A percentile compares a stretch with the other conserved stretches of the same genome.
These are phyloP conservation scores for Dysdera silvatica DNA, from an alignment of 1,140 invertebrate genomes.

Conservation along the genomic window DNA sequence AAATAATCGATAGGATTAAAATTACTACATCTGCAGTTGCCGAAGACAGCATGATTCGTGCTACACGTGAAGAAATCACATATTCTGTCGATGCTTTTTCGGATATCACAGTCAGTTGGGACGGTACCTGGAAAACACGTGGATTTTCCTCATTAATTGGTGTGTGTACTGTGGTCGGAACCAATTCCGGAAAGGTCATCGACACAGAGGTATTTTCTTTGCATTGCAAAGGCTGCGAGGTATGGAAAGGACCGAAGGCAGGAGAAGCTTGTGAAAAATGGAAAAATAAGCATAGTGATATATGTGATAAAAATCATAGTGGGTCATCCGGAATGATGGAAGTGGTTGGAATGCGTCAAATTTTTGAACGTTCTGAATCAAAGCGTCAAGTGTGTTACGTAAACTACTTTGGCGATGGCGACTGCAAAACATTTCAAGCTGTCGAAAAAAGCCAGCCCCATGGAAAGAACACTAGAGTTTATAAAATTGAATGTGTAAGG, in stretches of 20 bases:
- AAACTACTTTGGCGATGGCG: background rate
- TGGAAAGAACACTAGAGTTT: too few relatives aligned
- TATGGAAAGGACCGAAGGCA: background rate
- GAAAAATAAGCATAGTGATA: background rate
- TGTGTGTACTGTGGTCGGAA: background rate
- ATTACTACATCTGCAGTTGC: too few relatives aligned
- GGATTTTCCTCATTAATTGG: background rate
- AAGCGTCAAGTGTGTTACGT: background rate
- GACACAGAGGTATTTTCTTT: background rate
- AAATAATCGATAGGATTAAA: too few relatives aligned
- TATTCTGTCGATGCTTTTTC: too few relatives aligned
- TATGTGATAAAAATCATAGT: background rate
- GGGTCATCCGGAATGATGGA: constrained; percentile 1
- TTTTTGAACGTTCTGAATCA: background rate
- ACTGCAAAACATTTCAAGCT: background rate
- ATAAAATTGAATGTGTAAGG: too few relatives aligned
- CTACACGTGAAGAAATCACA: too few relatives aligned
- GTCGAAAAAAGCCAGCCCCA: background rate
- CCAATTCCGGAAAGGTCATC: background rate
- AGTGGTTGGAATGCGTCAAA: background rate
- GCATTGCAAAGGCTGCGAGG: background rate
- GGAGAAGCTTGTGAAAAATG: background rate
- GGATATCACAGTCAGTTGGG: too few relatives aligned
- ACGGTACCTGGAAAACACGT: too few relatives aligned
- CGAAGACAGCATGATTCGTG: too few relatives aligned